phyloP scores from a whole-genome alignment of 2,113 vertebrate species.

The Tor tambroides region DNA sequence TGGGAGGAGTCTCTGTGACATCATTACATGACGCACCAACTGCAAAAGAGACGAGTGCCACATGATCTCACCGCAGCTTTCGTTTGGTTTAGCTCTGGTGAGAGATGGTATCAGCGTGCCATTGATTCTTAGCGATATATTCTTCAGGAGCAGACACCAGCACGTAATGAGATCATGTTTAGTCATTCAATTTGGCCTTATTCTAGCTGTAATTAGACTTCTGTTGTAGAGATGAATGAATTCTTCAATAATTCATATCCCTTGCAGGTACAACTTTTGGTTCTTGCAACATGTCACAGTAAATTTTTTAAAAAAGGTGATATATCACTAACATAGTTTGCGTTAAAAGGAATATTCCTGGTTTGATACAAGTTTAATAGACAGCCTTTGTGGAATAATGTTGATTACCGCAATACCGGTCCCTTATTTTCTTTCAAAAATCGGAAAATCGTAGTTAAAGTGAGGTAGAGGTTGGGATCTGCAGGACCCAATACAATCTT shows the following conservation, averaged over 20 bases:
- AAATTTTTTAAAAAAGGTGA: neutral
- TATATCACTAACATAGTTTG: neutral
- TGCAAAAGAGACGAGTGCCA: conserved; percentile 21
- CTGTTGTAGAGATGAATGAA: conserved; percentile 19
- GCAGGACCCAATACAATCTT: neutral
- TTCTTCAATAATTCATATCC: conserved; percentile 46
- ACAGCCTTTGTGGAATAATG: neutral
- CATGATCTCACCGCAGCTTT: conserved; percentile 31
- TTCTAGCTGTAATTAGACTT: conserved; percentile 46
- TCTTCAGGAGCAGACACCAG: conserved; percentile 49
- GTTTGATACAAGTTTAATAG: neutral
- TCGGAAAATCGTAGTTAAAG: neutral
- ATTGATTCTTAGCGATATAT: conserved; percentile 36
- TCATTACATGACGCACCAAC: conserved; percentile 18
- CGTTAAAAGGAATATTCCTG: neutral
- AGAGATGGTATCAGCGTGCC: conserved; percentile 38
- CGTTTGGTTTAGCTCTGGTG: conserved; percentile 12
- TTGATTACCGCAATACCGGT: neutral
- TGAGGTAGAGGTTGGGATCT: neutral
- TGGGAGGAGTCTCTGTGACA: conserved; percentile 39
- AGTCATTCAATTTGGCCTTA: conserved; percentile 41
- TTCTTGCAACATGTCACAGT: conserved; percentile 7
- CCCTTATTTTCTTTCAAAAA: neutral
- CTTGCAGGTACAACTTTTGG: conserved; percentile 37
- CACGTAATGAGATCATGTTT: conserved; percentile 36